Percentiles rank a stretch among this genome's conserved stretches.
Conservation (phyloP, 1,140 invertebrate genomes). For the Listronotus bonariensis region DNA sequence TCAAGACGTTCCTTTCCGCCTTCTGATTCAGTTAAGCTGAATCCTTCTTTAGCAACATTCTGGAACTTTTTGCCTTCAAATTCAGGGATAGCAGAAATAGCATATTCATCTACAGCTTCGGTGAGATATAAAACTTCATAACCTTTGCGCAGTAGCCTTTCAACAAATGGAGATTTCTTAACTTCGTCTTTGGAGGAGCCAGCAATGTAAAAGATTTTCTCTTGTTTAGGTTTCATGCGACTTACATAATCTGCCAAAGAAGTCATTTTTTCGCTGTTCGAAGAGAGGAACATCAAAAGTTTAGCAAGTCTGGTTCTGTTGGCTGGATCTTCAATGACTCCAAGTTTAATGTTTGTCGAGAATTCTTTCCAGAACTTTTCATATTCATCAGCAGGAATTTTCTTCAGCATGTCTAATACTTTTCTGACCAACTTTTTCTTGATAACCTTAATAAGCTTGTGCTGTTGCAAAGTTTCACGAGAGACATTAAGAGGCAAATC, state of each 20-base stretch:
- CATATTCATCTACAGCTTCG: slow-evolving; percentile 98
- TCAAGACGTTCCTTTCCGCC: slow-evolving; percentile 84
- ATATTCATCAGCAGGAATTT: slow-evolving; percentile 89
- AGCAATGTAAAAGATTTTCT: slow-evolving; percentile 96
- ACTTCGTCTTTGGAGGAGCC: slow-evolving; percentile 87
- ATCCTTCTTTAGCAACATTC: slow-evolving; percentile 98
- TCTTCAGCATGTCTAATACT: slow-evolving; percentile 97
- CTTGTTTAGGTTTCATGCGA: slow-evolving; percentile 97
- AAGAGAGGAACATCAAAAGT: slow-evolving; percentile 89
- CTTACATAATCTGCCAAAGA: slow-evolving; percentile 88
- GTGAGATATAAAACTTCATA: slow-evolving; percentile 96
- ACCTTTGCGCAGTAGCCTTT: slow-evolving; percentile 86
- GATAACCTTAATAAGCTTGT: slow-evolving; percentile 97
- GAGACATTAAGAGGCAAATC: slow-evolving; percentile 98
- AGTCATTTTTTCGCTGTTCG: slow-evolving; percentile 72
- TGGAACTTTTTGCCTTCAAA: slow-evolving; percentile 99
- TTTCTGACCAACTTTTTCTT: slow-evolving; percentile 99
- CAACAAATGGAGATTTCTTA: slow-evolving; percentile 93
- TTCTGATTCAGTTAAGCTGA: slow-evolving; percentile 84
- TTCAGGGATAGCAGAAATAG: slow-evolving; percentile 95
- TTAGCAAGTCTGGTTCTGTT: slow-evolving; percentile 96
- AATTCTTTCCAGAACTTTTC: slow-evolving; percentile 99
- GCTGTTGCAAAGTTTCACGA: slow-evolving; percentile 97
- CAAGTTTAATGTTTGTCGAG: slow-evolving; percentile 85
- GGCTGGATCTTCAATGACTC: slow-evolving; percentile 95